Evolutionary conservation across 2,888 invertebrate species (phyloP), one percentile per base, ranked within the genome.

Genomic region (Lutraria lutraria): DNA sequence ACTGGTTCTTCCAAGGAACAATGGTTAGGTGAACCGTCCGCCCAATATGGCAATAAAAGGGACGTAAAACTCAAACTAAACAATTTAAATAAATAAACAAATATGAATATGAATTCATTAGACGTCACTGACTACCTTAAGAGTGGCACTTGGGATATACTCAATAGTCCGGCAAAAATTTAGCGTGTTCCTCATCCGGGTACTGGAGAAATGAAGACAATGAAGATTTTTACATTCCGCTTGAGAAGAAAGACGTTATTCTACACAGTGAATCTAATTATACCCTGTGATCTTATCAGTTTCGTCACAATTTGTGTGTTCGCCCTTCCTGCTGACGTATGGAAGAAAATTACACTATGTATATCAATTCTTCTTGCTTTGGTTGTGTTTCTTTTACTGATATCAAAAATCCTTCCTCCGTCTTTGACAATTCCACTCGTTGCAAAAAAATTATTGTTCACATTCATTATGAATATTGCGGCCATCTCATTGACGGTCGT

Each of bases 391-490:
- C 97, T 99, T 97, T 97, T 99, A 96, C 98, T 99, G 95, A 99
- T 99, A 93, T 99, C 99, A 93, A 99, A 99, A 97, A 99, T 99
- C 97, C 97, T 99, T 94, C 99, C 99, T 92, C 99, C 99, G 86
- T 99, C 99, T 85, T 98, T 99, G 93, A 99, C 99, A 96, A 97
- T 99, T 96, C 99, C 99, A 86, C 98, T 99, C 91, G 99, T 99
- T 96, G 99, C 99, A 97, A 99, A 99, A 97, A 99, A 99, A 97
- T 98, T 99, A 94, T 97, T 99, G 83, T 99, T 99, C 97, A 99
- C 99, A 88, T 99, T 99, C 97, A 99, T 99, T 95, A 99, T 99
- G 99, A 99, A 99, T 97, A 99, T 99, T 92, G 99, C 99, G 96
- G 99, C 99, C 97, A 99, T 99, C 97, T 97, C 99, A 95, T 99